Conservation (phyloP, 2,797 vertebrate species). For the Syngnathus acus region DNA sequence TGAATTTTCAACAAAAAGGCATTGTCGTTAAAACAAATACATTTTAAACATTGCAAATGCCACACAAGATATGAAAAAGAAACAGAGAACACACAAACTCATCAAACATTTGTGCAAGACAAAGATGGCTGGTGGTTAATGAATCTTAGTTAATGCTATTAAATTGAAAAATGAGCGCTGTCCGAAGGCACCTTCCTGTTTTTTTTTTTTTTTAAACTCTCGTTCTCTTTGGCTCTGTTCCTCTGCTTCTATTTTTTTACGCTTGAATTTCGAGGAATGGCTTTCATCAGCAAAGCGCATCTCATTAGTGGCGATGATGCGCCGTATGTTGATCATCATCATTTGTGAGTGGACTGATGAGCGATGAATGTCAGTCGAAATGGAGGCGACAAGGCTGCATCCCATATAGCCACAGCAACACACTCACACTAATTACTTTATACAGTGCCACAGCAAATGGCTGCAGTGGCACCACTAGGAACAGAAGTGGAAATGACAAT, state of each 20-base stretch:
- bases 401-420: slow-evolving; percentile 58
- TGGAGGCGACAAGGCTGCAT: slow-evolving; percentile 58
- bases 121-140: slow-evolving; percentile 67
- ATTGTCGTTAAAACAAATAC: slow-evolving; percentile 38
- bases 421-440: slow-evolving; percentile 62
- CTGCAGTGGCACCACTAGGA: slow-evolving; percentile 57
- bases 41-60: slow-evolving; percentile 28
- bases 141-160: slow-evolving; percentile 73
- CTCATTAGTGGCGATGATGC: slow-evolving; percentile 70
- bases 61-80: slow-evolving; percentile 32
- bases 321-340: slow-evolving; percentile 74
- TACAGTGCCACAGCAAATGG: slow-evolving; percentile 57
- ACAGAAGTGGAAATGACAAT: slow-evolving; percentile 63
- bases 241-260: slow-evolving; percentile 48
- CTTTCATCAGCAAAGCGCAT: slow-evolving; percentile 73
- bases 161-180: slow-evolving; percentile 69
- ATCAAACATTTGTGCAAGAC: slow-evolving; percentile 63
- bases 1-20: slow-evolving; percentile 38
- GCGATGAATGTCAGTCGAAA: slow-evolving; percentile 68
- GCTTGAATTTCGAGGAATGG: slow-evolving; percentile 66
- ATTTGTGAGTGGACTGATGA: slow-evolving; percentile 73
- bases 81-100: slow-evolving; percentile 43
- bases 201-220: slow-evolving; percentile 27
- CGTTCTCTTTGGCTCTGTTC: slow-evolving; percentile 35
- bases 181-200: slow-evolving; percentile 59